Evolutionary conservation across 2,888 invertebrate genomes (phyloP).

Genomic region (Nasonovia ribisnigri): DNA sequence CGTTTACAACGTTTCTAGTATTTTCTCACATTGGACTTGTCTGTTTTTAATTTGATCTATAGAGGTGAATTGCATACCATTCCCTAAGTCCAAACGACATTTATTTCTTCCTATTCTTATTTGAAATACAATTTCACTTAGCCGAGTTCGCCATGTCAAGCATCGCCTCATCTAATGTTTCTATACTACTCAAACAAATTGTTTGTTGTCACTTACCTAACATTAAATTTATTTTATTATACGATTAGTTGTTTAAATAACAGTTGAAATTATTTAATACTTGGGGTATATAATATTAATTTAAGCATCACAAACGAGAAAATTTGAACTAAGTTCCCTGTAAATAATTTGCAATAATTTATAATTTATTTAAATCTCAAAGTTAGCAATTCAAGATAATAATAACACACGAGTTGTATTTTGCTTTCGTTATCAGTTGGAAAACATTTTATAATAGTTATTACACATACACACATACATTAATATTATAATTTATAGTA

Average conservation of each 20-base stretch:
- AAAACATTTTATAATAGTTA: conserved; percentile 34
- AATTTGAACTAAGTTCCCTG: neutral
- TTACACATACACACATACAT: neutral
- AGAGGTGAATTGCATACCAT: neutral
- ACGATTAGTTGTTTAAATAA: neutral
- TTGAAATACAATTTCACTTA: neutral
- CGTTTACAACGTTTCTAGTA: neutral
- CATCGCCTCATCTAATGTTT: neutral
- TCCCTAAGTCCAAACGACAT: neutral
- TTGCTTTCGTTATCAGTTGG: conserved; percentile 25
- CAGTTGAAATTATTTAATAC: neutral
- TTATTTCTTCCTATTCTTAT: neutral
- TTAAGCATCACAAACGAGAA: neutral
- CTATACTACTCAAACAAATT: neutral
- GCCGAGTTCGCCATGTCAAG: neutral
- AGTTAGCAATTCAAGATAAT: conserved; percentile 13
- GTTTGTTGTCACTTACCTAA: neutral
- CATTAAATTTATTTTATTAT: neutral
- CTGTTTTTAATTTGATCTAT: neutral
- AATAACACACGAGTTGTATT: neutral
- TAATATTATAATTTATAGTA: neutral
- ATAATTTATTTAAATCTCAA: neutral
- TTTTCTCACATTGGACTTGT: neutral
- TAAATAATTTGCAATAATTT: neutral
- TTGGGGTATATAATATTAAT: neutral